Percentiles rank a stretch among this genome's conserved stretches.
phyloP scores from a whole-genome alignment of 2,888 invertebrate genomes.

The Monopis laevigella region DNA sequence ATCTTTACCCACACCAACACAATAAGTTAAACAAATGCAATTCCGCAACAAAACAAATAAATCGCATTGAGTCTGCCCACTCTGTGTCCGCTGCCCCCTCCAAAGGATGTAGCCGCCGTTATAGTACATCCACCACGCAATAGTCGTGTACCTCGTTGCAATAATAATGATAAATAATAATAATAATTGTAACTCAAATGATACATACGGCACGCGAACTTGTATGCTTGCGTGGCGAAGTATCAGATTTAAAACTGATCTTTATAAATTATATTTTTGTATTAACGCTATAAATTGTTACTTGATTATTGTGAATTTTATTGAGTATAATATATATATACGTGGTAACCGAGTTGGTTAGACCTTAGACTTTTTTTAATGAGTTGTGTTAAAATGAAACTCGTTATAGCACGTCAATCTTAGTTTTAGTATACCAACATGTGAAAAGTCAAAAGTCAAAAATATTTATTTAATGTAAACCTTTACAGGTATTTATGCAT shows the following conservation, averaged over 20 bases:
- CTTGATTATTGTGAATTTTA: not conserved
- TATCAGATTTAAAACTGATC: no score
- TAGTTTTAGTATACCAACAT: no score
- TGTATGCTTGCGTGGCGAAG: constrained; percentile 1
- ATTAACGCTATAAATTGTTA: constrained; percentile 1
- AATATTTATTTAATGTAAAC: no score
- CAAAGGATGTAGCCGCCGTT: not conserved
- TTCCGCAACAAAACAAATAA: constrained; percentile 29
- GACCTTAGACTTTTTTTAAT: no score
- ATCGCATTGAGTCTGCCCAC: constrained; percentile 45
- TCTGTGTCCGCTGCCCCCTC: constrained; percentile 35
- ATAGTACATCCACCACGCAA: constrained; percentile 2
- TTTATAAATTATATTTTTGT: constrained; percentile 7
- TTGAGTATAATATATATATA: no score
- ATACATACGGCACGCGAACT: constrained; percentile 49
- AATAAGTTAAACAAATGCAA: not conserved
- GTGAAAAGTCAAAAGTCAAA: no score
- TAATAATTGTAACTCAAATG: constrained; percentile 55
- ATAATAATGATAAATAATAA: constrained; percentile 18
- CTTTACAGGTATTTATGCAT: no score
- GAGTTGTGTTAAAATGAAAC: no score
- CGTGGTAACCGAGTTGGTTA: no score
- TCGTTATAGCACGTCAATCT: no score
- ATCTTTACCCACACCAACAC: no score
- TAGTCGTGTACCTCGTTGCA: constrained; percentile 9